Evolutionary conservation across 2,113 vertebrate species (phyloP).

Genomic region (Trogon surrucura): DNA sequence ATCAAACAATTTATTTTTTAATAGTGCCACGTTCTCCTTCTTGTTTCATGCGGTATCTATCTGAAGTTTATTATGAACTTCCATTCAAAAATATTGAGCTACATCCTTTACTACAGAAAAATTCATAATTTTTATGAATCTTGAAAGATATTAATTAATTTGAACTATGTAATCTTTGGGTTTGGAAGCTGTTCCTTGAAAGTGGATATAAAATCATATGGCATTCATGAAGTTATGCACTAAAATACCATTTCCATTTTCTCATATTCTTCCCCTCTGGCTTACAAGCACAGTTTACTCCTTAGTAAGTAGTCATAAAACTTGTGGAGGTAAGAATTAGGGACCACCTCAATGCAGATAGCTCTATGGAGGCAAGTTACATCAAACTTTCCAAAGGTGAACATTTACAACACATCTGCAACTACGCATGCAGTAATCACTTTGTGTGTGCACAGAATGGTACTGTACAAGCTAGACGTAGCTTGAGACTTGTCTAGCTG

Average conservation of each 20-base stretch:
- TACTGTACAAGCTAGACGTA: not conserved
- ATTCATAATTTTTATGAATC: not conserved
- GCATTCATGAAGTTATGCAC: not conserved
- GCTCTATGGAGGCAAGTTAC: not conserved
- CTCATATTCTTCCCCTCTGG: not conserved
- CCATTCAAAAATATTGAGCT: not conserved
- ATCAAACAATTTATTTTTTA: not conserved
- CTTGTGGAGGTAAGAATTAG: not conserved
- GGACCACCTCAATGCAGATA: not conserved
- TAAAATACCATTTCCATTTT: not conserved
- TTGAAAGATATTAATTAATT: not conserved
- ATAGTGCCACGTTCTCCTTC: not conserved
- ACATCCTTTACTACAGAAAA: not conserved
- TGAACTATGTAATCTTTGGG: not conserved
- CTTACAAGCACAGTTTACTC: not conserved
- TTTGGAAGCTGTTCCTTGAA: not conserved
- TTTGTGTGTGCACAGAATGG: not conserved
- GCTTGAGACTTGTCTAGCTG: not conserved
- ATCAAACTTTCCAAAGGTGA: not conserved
- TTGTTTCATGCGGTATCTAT: not conserved
- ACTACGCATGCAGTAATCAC: no score
- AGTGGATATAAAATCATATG: not conserved
- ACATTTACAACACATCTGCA: not conserved
- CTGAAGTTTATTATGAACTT: not conserved
- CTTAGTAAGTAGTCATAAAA: not conserved